phyloP scores from a whole-genome alignment of 2,888 invertebrate genomes.

The Euphydryas editha region DNA sequence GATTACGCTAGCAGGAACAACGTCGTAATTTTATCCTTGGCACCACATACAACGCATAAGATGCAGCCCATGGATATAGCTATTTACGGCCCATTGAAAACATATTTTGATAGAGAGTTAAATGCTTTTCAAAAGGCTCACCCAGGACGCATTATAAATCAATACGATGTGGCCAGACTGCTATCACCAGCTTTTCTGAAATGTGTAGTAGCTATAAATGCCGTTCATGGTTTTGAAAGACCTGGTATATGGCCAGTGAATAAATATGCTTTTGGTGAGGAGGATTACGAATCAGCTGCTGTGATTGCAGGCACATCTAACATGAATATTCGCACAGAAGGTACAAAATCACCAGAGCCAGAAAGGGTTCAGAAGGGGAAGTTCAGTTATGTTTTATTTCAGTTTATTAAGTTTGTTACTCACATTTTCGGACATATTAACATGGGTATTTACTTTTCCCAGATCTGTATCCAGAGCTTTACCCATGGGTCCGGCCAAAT shows the following conservation, averaged over 20 bases:
- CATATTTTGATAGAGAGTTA: conserved; percentile 46
- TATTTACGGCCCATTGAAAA: conserved; percentile 51
- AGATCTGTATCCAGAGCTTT: conserved; percentile 41
- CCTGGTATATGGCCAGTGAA: conserved; percentile 50
- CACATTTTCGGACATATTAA: conserved; percentile 18
- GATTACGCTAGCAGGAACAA: conserved; percentile 48
- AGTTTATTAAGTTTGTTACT: conserved; percentile 31
- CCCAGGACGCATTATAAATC: conserved; percentile 47
- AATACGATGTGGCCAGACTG: conserved; percentile 38
- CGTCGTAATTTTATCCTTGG: conserved; percentile 44
- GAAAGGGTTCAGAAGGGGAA: conserved; percentile 34
- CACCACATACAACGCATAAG: conserved; percentile 46
- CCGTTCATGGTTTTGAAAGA: conserved; percentile 43
- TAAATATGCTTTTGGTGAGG: conserved; percentile 46
- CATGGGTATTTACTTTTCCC: conserved; percentile 39
- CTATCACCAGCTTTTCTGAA: conserved; percentile 45
- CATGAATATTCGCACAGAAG: conserved; percentile 39
- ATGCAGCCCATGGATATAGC: conserved; percentile 50
- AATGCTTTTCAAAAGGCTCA: conserved; percentile 45
- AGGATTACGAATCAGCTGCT: conserved; percentile 45
- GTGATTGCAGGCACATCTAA: conserved; percentile 39
- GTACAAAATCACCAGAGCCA: conserved; percentile 33
- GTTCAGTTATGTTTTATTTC: conserved; percentile 25
- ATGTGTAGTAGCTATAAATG: conserved; percentile 43
- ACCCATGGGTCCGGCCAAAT: conserved; percentile 41